These are phyloP conservation scores for Aldabrachelys gigantea DNA, from an alignment of 2,113 vertebrate genomes.

Conservation along the genomic window DNA sequence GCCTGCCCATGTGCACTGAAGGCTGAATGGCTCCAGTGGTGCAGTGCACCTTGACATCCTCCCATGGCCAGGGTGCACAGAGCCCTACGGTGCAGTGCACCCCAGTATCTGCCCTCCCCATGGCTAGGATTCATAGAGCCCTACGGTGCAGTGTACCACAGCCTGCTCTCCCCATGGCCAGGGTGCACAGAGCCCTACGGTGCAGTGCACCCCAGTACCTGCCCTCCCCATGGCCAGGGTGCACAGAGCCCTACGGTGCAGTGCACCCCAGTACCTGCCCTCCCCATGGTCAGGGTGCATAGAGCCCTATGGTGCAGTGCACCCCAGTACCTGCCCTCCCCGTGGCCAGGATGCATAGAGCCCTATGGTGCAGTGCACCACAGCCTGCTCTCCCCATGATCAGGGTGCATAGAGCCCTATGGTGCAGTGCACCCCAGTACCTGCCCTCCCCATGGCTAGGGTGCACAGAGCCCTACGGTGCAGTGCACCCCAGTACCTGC, in stretches of 20 bases:
- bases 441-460: no score
- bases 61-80: neutral
- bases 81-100: no score
- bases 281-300: no score
- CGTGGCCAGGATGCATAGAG: rapidly evolving
- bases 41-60: neutral
- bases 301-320: neutral
- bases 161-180: no score
- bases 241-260: neutral
- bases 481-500: no score
- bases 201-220: no score
- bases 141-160: neutral
- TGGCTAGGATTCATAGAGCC: no score
- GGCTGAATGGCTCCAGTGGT: neutral
- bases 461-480: neutral
- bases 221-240: neutral
- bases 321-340: no score
- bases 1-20: neutral
- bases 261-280: neutral
- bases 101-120: no score
- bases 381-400: neutral
- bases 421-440: neutral
- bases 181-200: rapidly evolving
- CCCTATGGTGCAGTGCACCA: no score
- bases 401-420: neutral